Conservation (phyloP, 2,888 invertebrate species). For the Ormyrus thymus region DNA sequence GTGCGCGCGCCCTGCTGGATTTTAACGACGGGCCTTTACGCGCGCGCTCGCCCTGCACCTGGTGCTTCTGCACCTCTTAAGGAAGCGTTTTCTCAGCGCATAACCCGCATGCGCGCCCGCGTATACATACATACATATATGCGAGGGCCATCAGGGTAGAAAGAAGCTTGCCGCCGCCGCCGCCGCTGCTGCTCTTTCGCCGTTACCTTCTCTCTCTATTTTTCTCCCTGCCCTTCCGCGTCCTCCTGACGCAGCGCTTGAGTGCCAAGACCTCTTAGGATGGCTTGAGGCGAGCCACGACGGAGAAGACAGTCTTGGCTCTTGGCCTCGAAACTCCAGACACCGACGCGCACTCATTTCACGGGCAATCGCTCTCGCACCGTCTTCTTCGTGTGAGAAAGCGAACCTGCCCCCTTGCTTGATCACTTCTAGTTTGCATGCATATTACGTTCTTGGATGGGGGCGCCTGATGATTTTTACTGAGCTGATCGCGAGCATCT, state of each 20-base stretch:
- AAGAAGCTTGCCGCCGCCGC: not conserved
- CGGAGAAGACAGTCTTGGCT: not conserved
- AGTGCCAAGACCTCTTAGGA: slow-evolving; percentile 60
- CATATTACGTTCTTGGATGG: slow-evolving; percentile 41
- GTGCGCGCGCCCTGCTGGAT: not conserved
- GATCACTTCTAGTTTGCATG: slow-evolving; percentile 48
- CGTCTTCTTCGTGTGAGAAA: slow-evolving; percentile 33
- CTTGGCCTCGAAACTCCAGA: slow-evolving; percentile 8
- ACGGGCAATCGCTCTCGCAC: slow-evolving; percentile 52
- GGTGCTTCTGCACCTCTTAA: slow-evolving; percentile 58
- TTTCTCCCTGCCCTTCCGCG: slow-evolving; percentile 26
- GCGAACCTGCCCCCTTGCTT: not conserved
- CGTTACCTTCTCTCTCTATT: slow-evolving; percentile 26
- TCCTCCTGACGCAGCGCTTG: slow-evolving; percentile 37
- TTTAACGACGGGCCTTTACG: slow-evolving; percentile 61
- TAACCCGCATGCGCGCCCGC: not conserved
- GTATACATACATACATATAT: slow-evolving; percentile 29
- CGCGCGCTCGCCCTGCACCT: slow-evolving; percentile 60
- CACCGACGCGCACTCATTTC: slow-evolving; percentile 38
- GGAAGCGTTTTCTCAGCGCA: slow-evolving; percentile 44
- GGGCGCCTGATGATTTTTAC: slow-evolving; percentile 20
- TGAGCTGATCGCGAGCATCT: not conserved
- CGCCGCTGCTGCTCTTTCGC: not conserved
- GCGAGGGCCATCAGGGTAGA: slow-evolving; percentile 11
- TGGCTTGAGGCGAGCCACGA: not conserved